phyloP scores from a whole-genome alignment of 53 echinoderm and acorn worm genomes.

The Paracentrotus lividus region DNA sequence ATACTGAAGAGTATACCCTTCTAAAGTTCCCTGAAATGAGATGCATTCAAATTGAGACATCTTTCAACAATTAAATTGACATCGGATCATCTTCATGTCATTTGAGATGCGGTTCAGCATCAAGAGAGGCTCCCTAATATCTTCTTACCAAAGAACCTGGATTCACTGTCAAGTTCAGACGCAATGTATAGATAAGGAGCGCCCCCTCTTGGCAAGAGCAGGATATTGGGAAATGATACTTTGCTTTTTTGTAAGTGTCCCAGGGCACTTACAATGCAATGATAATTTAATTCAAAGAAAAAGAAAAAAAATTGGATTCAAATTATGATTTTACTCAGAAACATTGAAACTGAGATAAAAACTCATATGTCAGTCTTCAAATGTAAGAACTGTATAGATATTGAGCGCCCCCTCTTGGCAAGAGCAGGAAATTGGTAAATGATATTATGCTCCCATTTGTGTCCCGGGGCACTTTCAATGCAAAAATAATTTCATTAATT shows the following conservation, averaged over 20 bases:
- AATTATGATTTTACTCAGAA: too few species aligned
- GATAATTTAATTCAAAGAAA: background rate
- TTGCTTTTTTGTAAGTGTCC: background rate
- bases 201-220: background rate
- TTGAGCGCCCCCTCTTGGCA: too few species aligned
- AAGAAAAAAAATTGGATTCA: background rate
- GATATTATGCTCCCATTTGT: background rate
- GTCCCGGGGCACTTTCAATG: background rate
- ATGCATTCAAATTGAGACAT: background rate
- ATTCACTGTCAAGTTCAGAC: too few species aligned
- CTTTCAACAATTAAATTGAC: background rate
- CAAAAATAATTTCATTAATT: background rate
- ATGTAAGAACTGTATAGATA: too few species aligned
- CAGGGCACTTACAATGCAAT: background rate
- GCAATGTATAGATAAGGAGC: too few species aligned
- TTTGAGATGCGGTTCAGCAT: background rate
- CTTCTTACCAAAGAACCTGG: background rate
- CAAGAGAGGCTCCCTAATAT: background rate
- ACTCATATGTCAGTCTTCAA: too few species aligned
- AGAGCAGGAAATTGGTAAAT: background rate
- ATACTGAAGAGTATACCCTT: background rate
- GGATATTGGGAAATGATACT: background rate
- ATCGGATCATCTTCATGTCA: background rate
- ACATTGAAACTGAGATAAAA: too few species aligned
- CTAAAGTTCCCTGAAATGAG: background rate